Conservation (phyloP, 2,797 vertebrate genomes). For the Hephaestus fuliginosus region DNA sequence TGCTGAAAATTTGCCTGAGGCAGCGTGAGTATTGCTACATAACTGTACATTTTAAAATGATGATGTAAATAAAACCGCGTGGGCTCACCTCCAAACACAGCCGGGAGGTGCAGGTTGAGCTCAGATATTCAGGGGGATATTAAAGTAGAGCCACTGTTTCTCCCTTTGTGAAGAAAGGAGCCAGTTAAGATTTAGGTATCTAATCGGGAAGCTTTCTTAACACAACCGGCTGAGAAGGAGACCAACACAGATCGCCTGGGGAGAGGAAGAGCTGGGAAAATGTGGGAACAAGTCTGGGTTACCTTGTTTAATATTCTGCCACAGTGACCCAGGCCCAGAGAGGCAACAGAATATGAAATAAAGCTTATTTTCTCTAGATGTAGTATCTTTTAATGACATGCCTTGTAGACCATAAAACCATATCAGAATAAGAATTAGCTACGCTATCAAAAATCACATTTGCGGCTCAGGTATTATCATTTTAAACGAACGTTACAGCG, state of each 20-base stretch:
- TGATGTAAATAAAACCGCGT: not conserved
- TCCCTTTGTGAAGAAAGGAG: not conserved
- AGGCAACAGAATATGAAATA: not conserved
- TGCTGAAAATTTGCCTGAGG: not conserved
- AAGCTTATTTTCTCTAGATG: not conserved
- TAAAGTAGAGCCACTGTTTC: not conserved
- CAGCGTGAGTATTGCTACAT: not conserved
- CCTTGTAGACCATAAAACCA: not conserved
- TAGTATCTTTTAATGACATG: not conserved
- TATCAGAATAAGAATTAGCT: not conserved
- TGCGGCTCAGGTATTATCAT: not conserved
- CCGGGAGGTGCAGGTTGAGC: not conserved
- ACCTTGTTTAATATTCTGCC: not conserved
- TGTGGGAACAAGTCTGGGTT: not conserved
- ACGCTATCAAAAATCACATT: conserved; percentile 2
- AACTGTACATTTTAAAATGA: not conserved
- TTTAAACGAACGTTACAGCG: not conserved
- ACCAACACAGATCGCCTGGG: not conserved
- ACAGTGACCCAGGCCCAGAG: not conserved
- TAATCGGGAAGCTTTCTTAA: conserved; percentile 9
- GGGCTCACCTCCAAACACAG: not conserved
- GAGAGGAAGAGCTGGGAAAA: not conserved
- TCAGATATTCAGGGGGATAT: not conserved
- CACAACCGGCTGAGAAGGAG: not conserved
- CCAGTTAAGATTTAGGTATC: not conserved